Evolutionary conservation across 2,797 vertebrate species (phyloP), one percentile per base, ranked within the genome.

Genomic region (Phalloptychus januarius): DNA sequence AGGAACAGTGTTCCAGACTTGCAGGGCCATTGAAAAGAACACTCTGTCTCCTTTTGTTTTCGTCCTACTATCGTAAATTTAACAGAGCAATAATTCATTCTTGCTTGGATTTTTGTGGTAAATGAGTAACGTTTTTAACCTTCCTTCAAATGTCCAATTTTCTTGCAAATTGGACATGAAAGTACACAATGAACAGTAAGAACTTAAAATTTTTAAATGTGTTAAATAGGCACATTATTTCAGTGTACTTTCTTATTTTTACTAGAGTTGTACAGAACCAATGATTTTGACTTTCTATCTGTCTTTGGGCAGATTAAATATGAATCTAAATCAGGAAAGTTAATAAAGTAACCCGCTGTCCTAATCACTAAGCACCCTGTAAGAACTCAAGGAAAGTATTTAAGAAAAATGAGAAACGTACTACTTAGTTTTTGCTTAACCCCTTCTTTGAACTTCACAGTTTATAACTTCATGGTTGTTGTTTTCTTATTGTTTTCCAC

Each of bases 401-500:
- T 74, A 23, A 58, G 4, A 44, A 13, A n/a, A 31, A 5, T 23
- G 20, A 48, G 48, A 38, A 65, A 23, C 7, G 36, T 36, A 20
- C 58, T 31, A 58, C 56, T 58, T 58, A 10, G 61, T 65, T 38
- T 38, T 33, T 48, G 28, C 20, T 74, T 33, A 20, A 73, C 15
- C 71, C 36, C 5, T 33, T 63, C 36, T 72, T 45, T 38, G n/a
- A 72, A 54, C 23, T 23, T 36, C 31, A 61, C 8, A 44, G 15
- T 61, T 78, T 18, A 16, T 20, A 2, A 40, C 10, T 42, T 33
- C 2, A 36, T 48, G 33, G 28, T 50, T 63, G 28, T 50, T 63
- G 33, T 70, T 48, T 72, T 40, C 36, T 78, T 16, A 50, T 61
- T 61, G 74, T 54, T 71, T 76, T 76, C 10, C 3, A 33, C 2